Conservation (phyloP, 1,140 invertebrate genomes). For the Penaeus vannamei region DNA sequence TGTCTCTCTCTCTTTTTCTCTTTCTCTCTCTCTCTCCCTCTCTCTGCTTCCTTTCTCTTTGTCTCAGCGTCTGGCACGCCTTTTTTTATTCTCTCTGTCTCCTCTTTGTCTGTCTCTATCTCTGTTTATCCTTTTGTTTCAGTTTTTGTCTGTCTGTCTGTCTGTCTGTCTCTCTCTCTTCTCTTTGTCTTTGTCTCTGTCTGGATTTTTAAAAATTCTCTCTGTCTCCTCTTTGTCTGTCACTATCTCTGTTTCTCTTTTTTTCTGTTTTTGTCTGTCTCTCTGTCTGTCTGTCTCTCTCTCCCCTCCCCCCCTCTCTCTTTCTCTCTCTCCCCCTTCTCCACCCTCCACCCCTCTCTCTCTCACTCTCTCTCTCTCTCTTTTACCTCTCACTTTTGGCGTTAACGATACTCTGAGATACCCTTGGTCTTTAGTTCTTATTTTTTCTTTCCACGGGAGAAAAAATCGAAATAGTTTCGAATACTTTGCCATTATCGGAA, state of each 20-base stretch:
- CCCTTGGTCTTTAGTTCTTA: too few relatives aligned
- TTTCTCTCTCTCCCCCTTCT: neutral
- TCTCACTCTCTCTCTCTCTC: too few relatives aligned
- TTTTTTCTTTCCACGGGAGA: too few relatives aligned
- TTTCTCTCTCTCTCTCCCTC: neutral
- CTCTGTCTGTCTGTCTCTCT: slow-evolving; percentile 1
- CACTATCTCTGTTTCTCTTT: slow-evolving; percentile 7
- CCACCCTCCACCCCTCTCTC: too few relatives aligned
- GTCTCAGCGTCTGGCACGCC: neutral
- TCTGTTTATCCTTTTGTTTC: neutral
- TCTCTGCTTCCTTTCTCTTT: slow-evolving; percentile 2
- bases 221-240: neutral
- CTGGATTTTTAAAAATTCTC: neutral
- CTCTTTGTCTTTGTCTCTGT: neutral
- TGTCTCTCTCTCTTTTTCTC: neutral
- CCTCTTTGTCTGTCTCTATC: neutral
- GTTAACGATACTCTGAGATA: too few relatives aligned
- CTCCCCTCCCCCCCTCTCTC: slow-evolving; percentile 2
- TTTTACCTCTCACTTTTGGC: too few relatives aligned
- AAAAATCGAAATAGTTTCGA: too few relatives aligned
- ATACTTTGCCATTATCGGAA: too few relatives aligned
- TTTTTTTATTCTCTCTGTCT: neutral
- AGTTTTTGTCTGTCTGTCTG: too few relatives aligned
- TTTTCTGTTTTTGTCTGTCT: neutral
- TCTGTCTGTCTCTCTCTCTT: neutral